phyloP scores from a whole-genome alignment of 2,797 vertebrate genomes.

The Muraenolepis orangiensis region DNA sequence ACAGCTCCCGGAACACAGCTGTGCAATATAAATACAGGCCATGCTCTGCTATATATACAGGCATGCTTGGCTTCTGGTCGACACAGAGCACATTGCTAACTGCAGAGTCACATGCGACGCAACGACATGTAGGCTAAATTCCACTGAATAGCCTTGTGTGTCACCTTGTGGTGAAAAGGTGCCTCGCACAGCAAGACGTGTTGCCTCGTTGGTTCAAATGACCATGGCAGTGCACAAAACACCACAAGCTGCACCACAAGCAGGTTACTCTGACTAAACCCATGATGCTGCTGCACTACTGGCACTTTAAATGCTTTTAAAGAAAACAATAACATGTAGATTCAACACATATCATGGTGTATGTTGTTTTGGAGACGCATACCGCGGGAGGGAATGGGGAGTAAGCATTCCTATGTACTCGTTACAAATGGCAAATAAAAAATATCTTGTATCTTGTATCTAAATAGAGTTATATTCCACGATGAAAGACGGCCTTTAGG shows the following conservation, averaged over 20 bases:
- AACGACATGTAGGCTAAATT: not conserved
- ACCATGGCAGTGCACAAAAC: not conserved
- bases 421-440: no score
- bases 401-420: no score
- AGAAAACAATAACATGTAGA: no score
- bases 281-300: no score
- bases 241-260: not conserved
- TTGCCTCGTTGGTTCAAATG: not conserved
- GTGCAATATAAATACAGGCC: not conserved
- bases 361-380: no score
- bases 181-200: not conserved
- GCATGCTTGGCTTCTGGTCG: not conserved
- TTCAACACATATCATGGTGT: no score
- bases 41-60: not conserved
- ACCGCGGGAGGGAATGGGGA: no score
- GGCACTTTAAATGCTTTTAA: no score
- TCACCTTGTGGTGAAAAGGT: not conserved
- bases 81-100: not conserved
- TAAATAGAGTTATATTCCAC: not conserved
- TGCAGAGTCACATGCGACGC: not conserved
- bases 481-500: not conserved
- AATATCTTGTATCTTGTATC: no score
- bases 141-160: not conserved
- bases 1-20: not conserved
- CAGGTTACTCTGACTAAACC: not conserved